These are phyloP conservation scores for Muscicapa striata DNA, from an alignment of 2,797 vertebrate species.

Conservation along the genomic window DNA sequence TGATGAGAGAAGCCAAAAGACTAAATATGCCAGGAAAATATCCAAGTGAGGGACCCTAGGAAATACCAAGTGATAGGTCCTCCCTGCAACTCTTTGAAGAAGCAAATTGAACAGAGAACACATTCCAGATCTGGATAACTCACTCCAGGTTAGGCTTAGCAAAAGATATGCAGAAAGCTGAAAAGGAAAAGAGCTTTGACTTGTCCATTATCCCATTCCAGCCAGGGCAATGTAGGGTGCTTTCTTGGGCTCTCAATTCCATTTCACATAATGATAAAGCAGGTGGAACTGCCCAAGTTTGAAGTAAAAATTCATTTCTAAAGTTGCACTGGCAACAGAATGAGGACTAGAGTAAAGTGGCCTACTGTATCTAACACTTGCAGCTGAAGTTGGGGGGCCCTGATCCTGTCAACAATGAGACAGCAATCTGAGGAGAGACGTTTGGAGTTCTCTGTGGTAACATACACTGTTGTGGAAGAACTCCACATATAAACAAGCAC, in stretches of 20 bases:
- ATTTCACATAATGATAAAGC: not conserved
- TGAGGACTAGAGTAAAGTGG: not conserved
- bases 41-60: not conserved
- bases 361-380: not conserved
- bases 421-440: not conserved
- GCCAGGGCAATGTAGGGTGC: not conserved
- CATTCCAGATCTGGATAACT: not conserved
- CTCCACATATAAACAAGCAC: not conserved
- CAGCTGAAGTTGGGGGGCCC: not conserved
- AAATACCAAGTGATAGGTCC: not conserved
- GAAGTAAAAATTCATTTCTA: not conserved
- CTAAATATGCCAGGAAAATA: not conserved
- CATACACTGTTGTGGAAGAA: not conserved
- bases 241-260: not conserved
- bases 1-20: not conserved
- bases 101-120: not conserved
- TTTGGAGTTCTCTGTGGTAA: constrained; percentile 39
- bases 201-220: not conserved
- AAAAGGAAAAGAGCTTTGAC: not conserved
- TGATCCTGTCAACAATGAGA: not conserved
- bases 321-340: not conserved
- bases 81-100: not conserved
- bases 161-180: not conserved
- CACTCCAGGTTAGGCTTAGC: not conserved
- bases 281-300: not conserved